Percentiles rank a stretch among this genome's conserved stretches.
Conservation (phyloP, 2,113 vertebrate species). For the Nibea coibor region DNA sequence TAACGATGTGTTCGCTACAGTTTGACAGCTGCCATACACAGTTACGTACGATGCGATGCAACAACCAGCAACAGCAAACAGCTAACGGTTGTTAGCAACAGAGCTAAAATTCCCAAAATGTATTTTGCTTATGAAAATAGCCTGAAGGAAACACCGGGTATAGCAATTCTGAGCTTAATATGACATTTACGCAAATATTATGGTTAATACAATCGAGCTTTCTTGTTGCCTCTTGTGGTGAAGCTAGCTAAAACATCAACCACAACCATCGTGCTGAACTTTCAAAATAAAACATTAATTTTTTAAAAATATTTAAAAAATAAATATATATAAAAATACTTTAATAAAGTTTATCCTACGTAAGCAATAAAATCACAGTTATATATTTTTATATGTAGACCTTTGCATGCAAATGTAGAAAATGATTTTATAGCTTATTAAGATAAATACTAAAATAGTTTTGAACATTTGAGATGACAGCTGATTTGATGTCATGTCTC, state of each 20-base stretch:
- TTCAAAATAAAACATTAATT: conserved; percentile 66
- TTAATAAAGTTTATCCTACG: background rate
- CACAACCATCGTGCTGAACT: background rate
- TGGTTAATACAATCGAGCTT: conserved; percentile 23
- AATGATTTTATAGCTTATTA: background rate
- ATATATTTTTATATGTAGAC: no score
- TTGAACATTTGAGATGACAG: background rate
- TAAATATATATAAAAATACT: no score
- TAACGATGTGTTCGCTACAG: background rate
- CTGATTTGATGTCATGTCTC: background rate
- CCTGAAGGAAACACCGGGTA: rapidly evolving
- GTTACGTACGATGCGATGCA: conserved; percentile 27
- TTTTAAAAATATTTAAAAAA: no score
- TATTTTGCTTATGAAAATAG: background rate
- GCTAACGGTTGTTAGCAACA: background rate
- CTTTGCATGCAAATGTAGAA: background rate
- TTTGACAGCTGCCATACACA: conserved; percentile 60
- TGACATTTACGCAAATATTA: conserved; percentile 1
- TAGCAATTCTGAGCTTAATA: rapidly evolving
- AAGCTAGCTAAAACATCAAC: conserved; percentile 9
- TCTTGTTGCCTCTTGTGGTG: background rate
- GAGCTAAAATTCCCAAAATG: background rate
- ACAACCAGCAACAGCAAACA: conserved; percentile 11
- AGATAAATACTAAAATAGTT: no score
- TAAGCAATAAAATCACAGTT: background rate